Evolutionary conservation across 2,797 vertebrate species (phyloP).

Genomic region (Melanotaenia maccullochi): DNA sequence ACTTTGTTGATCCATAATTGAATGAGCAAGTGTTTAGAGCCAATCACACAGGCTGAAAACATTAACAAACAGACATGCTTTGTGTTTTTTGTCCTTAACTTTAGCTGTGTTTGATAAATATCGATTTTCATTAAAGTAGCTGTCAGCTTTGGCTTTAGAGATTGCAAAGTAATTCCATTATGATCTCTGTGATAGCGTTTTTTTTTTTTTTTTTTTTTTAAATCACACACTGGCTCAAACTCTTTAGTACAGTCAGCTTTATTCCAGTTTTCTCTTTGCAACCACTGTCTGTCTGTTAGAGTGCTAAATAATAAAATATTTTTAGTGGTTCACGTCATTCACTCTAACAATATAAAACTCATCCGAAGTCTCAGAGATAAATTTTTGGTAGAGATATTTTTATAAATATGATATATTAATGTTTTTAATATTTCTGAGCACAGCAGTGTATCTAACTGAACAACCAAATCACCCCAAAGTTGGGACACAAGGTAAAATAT

Average conservation of each 20-base stretch:
- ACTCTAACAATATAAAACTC: conserved; percentile 18
- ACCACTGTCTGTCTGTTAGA: conserved; percentile 11
- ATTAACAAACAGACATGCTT: conserved; percentile 56
- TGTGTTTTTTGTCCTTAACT: conserved; percentile 49
- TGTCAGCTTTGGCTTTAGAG: conserved; percentile 52
- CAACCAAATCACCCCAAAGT: no score
- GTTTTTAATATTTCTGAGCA: neutral
- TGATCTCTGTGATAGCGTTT: conserved; percentile 25
- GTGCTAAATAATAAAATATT: conserved; percentile 20
- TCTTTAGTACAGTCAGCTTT: conserved; percentile 28
- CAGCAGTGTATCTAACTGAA: neutral
- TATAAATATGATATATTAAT: neutral
- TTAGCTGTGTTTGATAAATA: conserved; percentile 56
- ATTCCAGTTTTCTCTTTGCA: conserved; percentile 10
- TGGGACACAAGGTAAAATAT: no score
- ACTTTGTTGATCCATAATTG: conserved; percentile 69
- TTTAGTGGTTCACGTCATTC: conserved; percentile 21
- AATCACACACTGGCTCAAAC: conserved; percentile 26
- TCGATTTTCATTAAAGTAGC: conserved; percentile 46
- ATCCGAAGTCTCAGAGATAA: conserved; percentile 32
- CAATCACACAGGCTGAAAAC: conserved; percentile 62
- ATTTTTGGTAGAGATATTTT: neutral
- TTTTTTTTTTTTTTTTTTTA: conserved; percentile 31
- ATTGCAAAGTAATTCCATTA: conserved; percentile 39
- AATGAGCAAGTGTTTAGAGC: conserved; percentile 73